Conservation (phyloP, 2,797 vertebrate genomes). For the Notolepis coatsorum region DNA sequence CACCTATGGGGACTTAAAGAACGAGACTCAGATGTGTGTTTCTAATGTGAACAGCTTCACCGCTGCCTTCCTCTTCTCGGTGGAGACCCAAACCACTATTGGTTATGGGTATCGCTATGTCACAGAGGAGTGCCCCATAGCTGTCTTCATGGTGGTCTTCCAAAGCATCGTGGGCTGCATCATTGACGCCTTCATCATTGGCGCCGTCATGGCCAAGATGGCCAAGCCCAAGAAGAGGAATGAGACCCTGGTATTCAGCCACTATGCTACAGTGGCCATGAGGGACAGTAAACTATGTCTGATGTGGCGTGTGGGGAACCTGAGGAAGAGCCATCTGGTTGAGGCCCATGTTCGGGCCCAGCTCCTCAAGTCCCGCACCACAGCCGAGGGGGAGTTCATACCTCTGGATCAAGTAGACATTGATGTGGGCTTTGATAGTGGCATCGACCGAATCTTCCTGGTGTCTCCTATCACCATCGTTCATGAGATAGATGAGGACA, state of each 20-base stretch:
- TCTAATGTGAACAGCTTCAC: conserved; percentile 97
- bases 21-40: conserved; percentile 86
- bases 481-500: conserved; percentile 95
- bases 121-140: conserved; percentile 94
- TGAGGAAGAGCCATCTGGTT: conserved; percentile 96
- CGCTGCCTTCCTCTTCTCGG: conserved; percentile 96
- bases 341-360: conserved; percentile 96
- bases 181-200: conserved; percentile 98
- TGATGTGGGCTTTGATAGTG: conserved; percentile 95
- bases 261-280: conserved; percentile 94
- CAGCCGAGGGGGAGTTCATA: conserved; percentile 95
- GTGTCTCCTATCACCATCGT: conserved; percentile 96
- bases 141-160: conserved; percentile 96
- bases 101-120: conserved; percentile 97
- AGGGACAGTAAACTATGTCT: conserved; percentile 93
- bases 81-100: conserved; percentile 98
- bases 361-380: conserved; percentile 94
- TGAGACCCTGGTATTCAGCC: conserved; percentile 95
- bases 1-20: conserved; percentile 90
- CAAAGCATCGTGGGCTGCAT: conserved; percentile 98
- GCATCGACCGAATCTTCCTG: conserved; percentile 95
- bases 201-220: conserved; percentile 98
- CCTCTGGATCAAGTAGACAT: conserved; percentile 95
- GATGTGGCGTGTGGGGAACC: conserved; percentile 97
- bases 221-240: conserved; percentile 98